phyloP scores from a whole-genome alignment of 2,113 vertebrate genomes.

The Hypanus sabinus region DNA sequence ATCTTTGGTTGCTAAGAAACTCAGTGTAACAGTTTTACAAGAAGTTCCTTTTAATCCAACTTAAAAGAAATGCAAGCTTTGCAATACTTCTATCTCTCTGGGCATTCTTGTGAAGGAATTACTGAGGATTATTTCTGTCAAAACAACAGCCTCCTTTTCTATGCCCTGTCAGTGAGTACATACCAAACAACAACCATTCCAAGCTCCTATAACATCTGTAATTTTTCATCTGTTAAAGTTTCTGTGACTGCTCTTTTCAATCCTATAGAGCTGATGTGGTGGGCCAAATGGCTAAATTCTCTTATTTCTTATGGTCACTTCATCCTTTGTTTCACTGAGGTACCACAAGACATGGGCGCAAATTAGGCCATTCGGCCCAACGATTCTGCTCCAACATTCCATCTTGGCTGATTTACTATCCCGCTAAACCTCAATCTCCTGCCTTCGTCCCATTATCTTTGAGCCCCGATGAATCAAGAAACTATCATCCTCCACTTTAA shows the following conservation, averaged over 20 bases:
- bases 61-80: conserved; percentile 4
- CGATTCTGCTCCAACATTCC: too few relatives aligned
- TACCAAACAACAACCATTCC: background rate
- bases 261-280: too few relatives aligned
- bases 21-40: conserved; percentile 19
- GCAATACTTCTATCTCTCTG: conserved; percentile 8
- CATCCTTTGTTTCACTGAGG: background rate
- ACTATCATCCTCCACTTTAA: too few relatives aligned
- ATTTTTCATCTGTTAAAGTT: background rate
- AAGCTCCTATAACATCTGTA: background rate
- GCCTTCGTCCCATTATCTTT: too few relatives aligned
- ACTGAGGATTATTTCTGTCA: background rate
- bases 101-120: background rate
- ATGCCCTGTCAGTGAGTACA: background rate
- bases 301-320: too few relatives aligned
- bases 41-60: background rate
- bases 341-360: too few relatives aligned
- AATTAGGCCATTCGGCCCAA: too few relatives aligned
- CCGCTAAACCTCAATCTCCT: too few relatives aligned
- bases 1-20: background rate
- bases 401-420: too few relatives aligned
- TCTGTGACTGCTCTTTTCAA: background rate
- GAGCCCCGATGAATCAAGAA: too few relatives aligned
- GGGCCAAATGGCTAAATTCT: too few relatives aligned
- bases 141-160: background rate